These are phyloP conservation scores for Mastomys natalensis DNA, from an alignment of 2,113 vertebrate genomes.

Conservation along the genomic window DNA sequence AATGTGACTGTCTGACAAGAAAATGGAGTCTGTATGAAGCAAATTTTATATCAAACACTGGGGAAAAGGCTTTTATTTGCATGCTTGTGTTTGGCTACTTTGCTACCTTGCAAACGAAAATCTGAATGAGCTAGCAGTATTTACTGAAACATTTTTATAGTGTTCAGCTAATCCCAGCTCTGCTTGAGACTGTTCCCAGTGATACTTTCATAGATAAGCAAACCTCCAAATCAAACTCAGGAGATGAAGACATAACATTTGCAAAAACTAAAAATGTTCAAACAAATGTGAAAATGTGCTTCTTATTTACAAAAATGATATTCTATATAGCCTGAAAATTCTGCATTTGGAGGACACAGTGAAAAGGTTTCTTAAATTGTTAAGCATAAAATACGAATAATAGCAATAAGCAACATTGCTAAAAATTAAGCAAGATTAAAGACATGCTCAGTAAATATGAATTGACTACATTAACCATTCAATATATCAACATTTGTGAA, in stretches of 20 bases:
- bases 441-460: neutral
- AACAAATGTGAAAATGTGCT: neutral
- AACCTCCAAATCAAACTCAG: neutral
- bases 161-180: neutral
- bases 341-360: neutral
- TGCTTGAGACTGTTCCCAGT: neutral
- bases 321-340: neutral
- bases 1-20: neutral
- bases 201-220: neutral
- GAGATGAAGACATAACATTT: neutral
- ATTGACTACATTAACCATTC: neutral
- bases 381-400: neutral
- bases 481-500: conserved; percentile 7
- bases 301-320: neutral
- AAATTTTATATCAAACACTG: neutral
- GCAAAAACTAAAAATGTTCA: neutral
- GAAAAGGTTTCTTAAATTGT: neutral
- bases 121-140: neutral
- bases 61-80: neutral
- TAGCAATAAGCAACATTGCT: neutral
- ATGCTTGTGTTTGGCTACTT: neutral
- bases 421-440: neutral
- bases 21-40: neutral
- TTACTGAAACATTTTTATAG: neutral
- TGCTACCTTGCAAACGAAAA: neutral